A percentile compares a stretch with the other conserved stretches of the same genome.
phyloP scores from a whole-genome alignment of 2,113 vertebrate genomes.

The Cyphomyrus plagiostoma region DNA sequence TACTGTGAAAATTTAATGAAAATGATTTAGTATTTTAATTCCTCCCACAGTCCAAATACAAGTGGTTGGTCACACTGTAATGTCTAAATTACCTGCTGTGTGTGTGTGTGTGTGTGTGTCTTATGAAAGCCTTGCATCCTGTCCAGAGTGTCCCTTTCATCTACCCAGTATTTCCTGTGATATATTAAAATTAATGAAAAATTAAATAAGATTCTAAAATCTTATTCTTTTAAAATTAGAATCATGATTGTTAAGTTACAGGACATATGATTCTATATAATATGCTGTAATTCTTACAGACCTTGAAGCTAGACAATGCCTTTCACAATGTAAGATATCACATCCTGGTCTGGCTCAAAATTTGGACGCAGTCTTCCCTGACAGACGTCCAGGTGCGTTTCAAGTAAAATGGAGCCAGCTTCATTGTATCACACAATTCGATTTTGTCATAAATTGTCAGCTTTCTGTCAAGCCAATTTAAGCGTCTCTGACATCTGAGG shows the following conservation, averaged over 20 bases:
- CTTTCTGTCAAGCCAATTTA: background rate
- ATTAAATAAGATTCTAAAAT: background rate
- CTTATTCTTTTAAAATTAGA: background rate
- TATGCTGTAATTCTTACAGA: background rate
- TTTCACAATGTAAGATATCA: background rate
- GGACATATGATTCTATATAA: background rate
- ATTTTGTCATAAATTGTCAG: constrained; percentile 9
- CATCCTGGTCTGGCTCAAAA: background rate
- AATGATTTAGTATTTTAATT: background rate
- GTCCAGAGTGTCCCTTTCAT: background rate
- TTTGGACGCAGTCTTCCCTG: background rate
- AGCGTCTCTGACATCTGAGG: background rate
- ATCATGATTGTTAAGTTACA: background rate
- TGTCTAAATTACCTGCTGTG: background rate
- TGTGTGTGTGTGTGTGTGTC: background rate
- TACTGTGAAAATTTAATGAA: background rate
- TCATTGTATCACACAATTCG: background rate
- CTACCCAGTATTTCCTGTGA: background rate
- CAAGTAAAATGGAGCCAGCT: background rate
- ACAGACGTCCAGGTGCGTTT: background rate
- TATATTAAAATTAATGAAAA: background rate
- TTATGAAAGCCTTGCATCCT: background rate
- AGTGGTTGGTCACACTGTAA: background rate
- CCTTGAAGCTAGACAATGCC: background rate
- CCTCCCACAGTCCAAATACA: background rate